Evolutionary conservation across 2,888 invertebrate species (phyloP), one percentile per base, ranked within the genome.

Genomic region (Gymnosoma rotundatum): DNA sequence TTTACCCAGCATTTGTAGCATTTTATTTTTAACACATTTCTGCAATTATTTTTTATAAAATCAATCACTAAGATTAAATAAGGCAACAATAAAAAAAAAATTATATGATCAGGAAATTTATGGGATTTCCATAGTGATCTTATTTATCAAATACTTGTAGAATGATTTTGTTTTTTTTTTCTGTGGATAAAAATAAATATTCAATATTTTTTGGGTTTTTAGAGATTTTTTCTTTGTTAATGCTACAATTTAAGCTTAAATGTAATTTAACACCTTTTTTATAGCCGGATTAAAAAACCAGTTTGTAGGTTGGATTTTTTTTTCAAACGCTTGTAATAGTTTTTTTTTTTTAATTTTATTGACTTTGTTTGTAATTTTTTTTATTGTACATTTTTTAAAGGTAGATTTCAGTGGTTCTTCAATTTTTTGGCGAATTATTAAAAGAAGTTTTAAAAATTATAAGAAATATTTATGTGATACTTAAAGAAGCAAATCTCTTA

Each of bases 61-160:
- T 7, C n/a, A n/a, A 14, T 6, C 8, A 32, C 45, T n/a, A 12
- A 18, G n/a, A 64, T 45, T 8, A 56, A 56, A 58, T 25, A 25
- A 7, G 52, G n/a, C 21, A 63, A 36, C 2, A n/a, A 61, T 32
- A 61, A 32, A 58, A 32, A 50, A 20, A 50, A 16, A 61, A 69
- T 18, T 48, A 38, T 61, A 58, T 56, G 42, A 58, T 80, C 48
- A 73, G 72, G 67, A 76, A 72, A 8, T 42, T 66, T 36, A 60
- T 87, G 90, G 90, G 89, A 89, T 89, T 89, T 89, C 90, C 90
- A 89, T 85, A 88, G 87, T 90, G 90, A 90, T 90, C 90, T 90
- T 90, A 90, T 90, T 90, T 87, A 50, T 61, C 56, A 76, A 36
- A 38, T 72, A 38, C 21, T 2, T 9, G 0, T 36, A 18, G 0